A percentile compares a stretch with the other conserved stretches of the same genome.
These are phyloP conservation scores for Zaprionus ornatus DNA, from an alignment of 1,140 invertebrate genomes.

Conservation along the genomic window DNA sequence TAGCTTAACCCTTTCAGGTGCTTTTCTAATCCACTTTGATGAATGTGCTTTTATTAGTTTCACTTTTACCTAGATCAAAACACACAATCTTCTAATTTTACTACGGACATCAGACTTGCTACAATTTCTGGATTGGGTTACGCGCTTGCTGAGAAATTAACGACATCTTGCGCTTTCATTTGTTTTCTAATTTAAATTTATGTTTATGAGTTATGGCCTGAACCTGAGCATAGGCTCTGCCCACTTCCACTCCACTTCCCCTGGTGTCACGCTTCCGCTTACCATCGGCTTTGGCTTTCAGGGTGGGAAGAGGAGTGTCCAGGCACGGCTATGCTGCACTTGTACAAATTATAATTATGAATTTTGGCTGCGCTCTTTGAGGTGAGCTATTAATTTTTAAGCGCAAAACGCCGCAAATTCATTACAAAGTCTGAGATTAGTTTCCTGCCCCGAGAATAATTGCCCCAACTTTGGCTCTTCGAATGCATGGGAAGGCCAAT, in stretches of 20 bases:
- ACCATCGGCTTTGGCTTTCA: background rate
- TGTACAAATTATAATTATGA: slow-evolving; percentile 66
- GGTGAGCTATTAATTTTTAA: slow-evolving; percentile 74
- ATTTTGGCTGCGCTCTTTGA: slow-evolving; percentile 50
- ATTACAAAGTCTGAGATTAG: slow-evolving; percentile 68
- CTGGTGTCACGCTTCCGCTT: background rate
- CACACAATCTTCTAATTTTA: background rate
- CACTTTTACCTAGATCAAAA: background rate
- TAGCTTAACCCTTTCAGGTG: background rate
- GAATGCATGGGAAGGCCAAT: slow-evolving; percentile 31
- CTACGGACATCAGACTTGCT: background rate
- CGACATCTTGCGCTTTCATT: slow-evolving; percentile 68
- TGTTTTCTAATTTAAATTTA: slow-evolving; percentile 82
- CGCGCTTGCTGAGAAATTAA: slow-evolving; percentile 52
- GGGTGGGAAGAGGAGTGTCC: background rate
- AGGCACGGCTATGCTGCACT: slow-evolving; percentile 31
- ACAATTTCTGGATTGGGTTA: background rate
- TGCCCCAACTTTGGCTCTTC: slow-evolving; percentile 32
- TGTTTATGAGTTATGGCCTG: slow-evolving; percentile 74
- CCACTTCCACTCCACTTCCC: background rate
- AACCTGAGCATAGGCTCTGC: slow-evolving; percentile 29
- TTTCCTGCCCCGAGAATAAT: slow-evolving; percentile 46
- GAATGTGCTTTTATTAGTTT: background rate
- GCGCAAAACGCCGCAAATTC: slow-evolving; percentile 52
- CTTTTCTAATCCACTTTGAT: background rate